Conservation (phyloP, 2,113 vertebrate species). For the Syngnathus scovelli region DNA sequence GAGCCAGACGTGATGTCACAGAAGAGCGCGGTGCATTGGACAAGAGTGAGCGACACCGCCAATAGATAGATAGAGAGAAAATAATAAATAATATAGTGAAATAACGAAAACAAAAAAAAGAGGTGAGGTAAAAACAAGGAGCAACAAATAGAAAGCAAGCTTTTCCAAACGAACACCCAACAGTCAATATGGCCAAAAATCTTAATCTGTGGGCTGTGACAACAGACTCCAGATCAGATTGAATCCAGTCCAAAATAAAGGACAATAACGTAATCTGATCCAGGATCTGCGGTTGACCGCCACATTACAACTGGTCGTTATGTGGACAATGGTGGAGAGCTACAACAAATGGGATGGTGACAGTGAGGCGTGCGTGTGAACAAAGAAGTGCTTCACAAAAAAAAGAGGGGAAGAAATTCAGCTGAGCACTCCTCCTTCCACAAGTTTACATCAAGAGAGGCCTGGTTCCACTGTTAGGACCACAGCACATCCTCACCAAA, state of each 20-base stretch:
- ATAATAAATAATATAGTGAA: constrained; percentile 19
- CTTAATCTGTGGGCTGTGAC: constrained; percentile 30
- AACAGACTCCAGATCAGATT: constrained; percentile 46
- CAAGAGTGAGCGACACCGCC: constrained; percentile 83
- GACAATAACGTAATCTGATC: constrained; percentile 27
- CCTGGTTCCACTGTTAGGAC: constrained; percentile 23
- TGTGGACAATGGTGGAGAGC: constrained; percentile 38
- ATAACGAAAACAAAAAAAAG: constrained; percentile 45
- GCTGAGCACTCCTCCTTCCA: constrained; percentile 57
- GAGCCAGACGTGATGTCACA: constrained; percentile 69
- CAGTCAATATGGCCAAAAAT: constrained; percentile 55
- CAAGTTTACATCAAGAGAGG: constrained; percentile 23
- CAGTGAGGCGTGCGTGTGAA: constrained; percentile 39
- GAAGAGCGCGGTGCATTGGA: constrained; percentile 62
- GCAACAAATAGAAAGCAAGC: constrained; percentile 63
- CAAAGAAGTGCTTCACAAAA: constrained; percentile 40
- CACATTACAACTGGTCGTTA: constrained; percentile 29
- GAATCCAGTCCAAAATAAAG: background rate
- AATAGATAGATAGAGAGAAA: constrained; percentile 58
- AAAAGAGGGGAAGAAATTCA: constrained; percentile 14
- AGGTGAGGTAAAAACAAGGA: constrained; percentile 33
- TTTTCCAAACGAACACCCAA: constrained; percentile 60
- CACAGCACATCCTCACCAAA: constrained; percentile 17
- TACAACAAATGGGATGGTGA: constrained; percentile 61
- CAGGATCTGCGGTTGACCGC: constrained; percentile 37